Percentiles rank a stretch among this genome's conserved stretches.
These are phyloP conservation scores for Scelioninae gen. 1 DNA, from an alignment of 2,888 invertebrate genomes.

Conservation along the genomic window DNA sequence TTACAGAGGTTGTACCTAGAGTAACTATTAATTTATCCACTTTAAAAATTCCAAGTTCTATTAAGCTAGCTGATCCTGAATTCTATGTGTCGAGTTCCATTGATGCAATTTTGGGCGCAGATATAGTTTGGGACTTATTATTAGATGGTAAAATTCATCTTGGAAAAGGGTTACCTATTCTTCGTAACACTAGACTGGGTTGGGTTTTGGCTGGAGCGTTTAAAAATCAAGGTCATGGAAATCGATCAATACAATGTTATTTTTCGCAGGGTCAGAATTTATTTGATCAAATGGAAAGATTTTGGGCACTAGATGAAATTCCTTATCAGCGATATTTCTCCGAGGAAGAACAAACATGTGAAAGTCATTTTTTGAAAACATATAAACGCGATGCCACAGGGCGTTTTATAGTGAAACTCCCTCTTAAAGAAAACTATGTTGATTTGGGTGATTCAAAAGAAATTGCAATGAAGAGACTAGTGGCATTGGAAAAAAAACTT, in stretches of 20 bases:
- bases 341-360: slow-evolving; percentile 47
- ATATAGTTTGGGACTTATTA: slow-evolving; percentile 8
- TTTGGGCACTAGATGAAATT: slow-evolving; percentile 72
- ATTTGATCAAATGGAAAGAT: not conserved
- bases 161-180: not conserved
- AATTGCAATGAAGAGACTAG: slow-evolving; percentile 4
- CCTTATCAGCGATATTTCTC: slow-evolving; percentile 37
- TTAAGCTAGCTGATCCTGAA: slow-evolving; percentile 2
- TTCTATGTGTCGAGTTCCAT: not conserved
- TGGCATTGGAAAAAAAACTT: slow-evolving; percentile 30
- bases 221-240: not conserved
- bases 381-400: slow-evolving; percentile 49
- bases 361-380: slow-evolving; percentile 4
- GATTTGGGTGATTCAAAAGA: slow-evolving; percentile 13
- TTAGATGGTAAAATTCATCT: slow-evolving; percentile 1
- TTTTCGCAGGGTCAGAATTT: not conserved
- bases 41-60: not conserved
- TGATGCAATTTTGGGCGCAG: slow-evolving; percentile 6
- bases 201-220: slow-evolving; percentile 4
- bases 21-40: not conserved
- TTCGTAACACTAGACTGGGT: slow-evolving; percentile 15
- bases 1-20: not conserved
- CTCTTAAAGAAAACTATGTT: not conserved
- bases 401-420: slow-evolving; percentile 33
- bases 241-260: not conserved